Evolutionary conservation across 2,888 invertebrate species (phyloP).

Genomic region (Pardosa pseudoannulata): DNA sequence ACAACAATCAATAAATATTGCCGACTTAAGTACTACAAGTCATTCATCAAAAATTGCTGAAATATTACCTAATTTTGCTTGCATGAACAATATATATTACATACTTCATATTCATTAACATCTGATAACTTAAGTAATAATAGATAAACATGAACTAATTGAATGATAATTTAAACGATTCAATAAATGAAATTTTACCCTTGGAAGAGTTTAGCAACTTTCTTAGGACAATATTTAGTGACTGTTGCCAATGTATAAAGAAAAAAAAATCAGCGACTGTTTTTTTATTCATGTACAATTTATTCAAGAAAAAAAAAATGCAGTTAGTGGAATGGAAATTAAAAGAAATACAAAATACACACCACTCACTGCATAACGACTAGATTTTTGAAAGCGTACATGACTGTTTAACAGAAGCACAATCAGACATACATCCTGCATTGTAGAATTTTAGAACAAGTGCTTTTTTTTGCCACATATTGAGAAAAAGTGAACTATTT

Average conservation of each 20-base stretch:
- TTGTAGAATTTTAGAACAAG: not conserved
- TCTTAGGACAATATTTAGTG: not conserved
- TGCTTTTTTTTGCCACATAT: not conserved
- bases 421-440: not conserved
- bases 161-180: too few relatives aligned
- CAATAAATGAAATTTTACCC: too few relatives aligned
- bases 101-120: too few relatives aligned
- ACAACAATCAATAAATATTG: constrained; percentile 23
- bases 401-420: constrained; percentile 47
- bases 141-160: too few relatives aligned
- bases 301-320: not conserved
- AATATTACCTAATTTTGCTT: too few relatives aligned
- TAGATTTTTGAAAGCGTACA: constrained; percentile 58
- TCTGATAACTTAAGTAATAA: too few relatives aligned
- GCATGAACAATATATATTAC: too few relatives aligned
- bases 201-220: too few relatives aligned
- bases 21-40: too few relatives aligned
- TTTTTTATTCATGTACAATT: not conserved
- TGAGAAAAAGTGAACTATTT: not conserved
- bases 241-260: not conserved
- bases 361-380: constrained; percentile 62
- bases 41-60: too few relatives aligned
- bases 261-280: not conserved
- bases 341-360: constrained; percentile 31
- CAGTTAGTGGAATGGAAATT: constrained; percentile 16